These are phyloP conservation scores for Erinaceus europaeus DNA, from an alignment of 2,113 vertebrate species.

Conservation along the genomic window DNA sequence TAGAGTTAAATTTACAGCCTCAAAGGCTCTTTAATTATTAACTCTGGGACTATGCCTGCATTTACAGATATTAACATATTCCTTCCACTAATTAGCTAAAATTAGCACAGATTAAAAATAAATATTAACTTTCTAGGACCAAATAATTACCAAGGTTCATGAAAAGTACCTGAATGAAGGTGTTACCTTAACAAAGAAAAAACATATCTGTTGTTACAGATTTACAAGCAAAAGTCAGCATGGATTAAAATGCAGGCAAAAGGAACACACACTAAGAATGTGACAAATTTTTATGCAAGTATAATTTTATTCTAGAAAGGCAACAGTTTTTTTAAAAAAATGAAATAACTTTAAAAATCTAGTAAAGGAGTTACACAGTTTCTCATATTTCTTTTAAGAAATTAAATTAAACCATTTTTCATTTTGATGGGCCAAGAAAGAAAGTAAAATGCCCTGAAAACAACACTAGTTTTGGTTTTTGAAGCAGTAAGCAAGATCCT, in stretches of 20 bases:
- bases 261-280: slow-evolving; percentile 67
- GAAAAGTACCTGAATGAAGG: slow-evolving; percentile 72
- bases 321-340: slow-evolving; percentile 69
- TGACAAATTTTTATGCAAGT: slow-evolving; percentile 70
- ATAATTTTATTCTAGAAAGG: slow-evolving; percentile 76
- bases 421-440: slow-evolving; percentile 65
- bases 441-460: slow-evolving; percentile 48
- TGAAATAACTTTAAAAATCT: slow-evolving; percentile 65
- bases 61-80: slow-evolving; percentile 77
- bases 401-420: slow-evolving; percentile 76
- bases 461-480: slow-evolving; percentile 28
- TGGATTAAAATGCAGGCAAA: slow-evolving; percentile 71
- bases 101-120: slow-evolving; percentile 71
- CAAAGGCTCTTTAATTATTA: slow-evolving; percentile 75
- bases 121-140: slow-evolving; percentile 49
- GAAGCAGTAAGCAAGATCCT: slow-evolving; percentile 59
- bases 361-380: slow-evolving; percentile 61
- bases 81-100: slow-evolving; percentile 77
- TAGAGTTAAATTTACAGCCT: slow-evolving; percentile 42
- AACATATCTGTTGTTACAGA: slow-evolving; percentile 37
- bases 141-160: slow-evolving; percentile 38
- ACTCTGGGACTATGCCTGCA: slow-evolving; percentile 73
- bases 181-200: slow-evolving; percentile 63
- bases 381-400: slow-evolving; percentile 74
- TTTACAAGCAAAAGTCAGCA: slow-evolving; percentile 44